Evolutionary conservation across 2,888 invertebrate genomes (phyloP), one percentile per base, ranked within the genome.

Genomic region (Selenia dentaria): DNA sequence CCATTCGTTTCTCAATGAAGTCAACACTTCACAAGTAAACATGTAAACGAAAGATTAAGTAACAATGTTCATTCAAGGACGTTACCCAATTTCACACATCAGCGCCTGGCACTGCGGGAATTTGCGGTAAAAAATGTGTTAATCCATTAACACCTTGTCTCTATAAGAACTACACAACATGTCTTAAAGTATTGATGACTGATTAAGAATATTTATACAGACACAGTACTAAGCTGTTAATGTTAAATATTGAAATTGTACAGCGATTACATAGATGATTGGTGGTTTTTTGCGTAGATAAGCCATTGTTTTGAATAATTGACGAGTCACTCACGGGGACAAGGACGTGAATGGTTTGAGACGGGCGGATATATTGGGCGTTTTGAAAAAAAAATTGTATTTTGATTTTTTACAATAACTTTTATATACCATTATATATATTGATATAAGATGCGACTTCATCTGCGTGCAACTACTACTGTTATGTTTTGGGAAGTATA

Each of bases 21-120:
- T 10, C 18, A 11, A 27, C 25, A 18, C 26, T 11, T 36, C 11
- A 16, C 27, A 33, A 20, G 20, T 31, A 25, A 34, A 34, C 35
- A 18, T 16, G 36, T 27, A 27, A 37, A 37, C 37, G 10, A 13
- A 29, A 20, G 29, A 37, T 37, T 37, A 37, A 22, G 37, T 37
- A 37, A 37, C 9, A 28, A 37, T 37, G 37, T 4, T 22, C 27
- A 37, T 9, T 37, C 37, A 37, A 37, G 37, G 37, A 29, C 37
- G 37, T 22, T 37, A 22, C 27, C 22, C 37, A 37, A 37, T 37
- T 37, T 37, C 25, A 37, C 37, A 37, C 37, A 37, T 37, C 28
- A 29, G 22, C 37, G 37, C 28, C 25, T 16, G 3, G 18, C 18
- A 18, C 18, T 9, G 12, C 18, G 10, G 14, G 13, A 25, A 26